phyloP scores from a whole-genome alignment of 2,797 vertebrate genomes.

The Melanotaenia boesemani region DNA sequence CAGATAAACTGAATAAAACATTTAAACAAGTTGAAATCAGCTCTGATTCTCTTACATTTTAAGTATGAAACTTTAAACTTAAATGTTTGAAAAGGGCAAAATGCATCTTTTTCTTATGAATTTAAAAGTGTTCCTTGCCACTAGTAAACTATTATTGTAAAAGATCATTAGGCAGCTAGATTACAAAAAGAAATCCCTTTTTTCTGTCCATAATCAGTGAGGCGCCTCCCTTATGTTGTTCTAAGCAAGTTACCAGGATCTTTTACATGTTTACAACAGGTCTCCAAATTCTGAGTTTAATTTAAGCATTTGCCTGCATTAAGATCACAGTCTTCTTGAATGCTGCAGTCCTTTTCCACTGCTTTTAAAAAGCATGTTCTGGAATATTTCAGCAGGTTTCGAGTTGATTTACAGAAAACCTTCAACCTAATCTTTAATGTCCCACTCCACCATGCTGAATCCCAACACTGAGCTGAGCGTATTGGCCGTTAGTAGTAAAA shows the following conservation, averaged over 20 bases:
- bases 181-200: neutral
- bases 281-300: neutral
- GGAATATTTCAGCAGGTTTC: neutral
- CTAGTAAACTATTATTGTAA: neutral
- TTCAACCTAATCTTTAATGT: neutral
- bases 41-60: too few relatives aligned
- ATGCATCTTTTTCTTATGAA: too few relatives aligned
- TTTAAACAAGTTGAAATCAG: neutral
- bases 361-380: neutral
- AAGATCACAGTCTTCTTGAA: neutral
- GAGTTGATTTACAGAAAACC: neutral
- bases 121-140: too few relatives aligned
- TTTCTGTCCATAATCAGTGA: neutral
- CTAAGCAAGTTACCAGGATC: neutral
- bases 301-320: neutral
- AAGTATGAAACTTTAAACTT: too few relatives aligned
- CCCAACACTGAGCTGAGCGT: neutral
- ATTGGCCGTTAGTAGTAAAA: neutral
- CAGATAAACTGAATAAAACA: neutral
- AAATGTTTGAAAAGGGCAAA: too few relatives aligned
- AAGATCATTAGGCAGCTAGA: neutral
- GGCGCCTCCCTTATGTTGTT: too few relatives aligned
- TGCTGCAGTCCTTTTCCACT: too few relatives aligned
- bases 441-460: neutral
- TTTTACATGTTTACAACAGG: neutral